Conservation (phyloP, 30 jellyfish, hydroid and myxozoan species). For the Aurelia aurita region DNA sequence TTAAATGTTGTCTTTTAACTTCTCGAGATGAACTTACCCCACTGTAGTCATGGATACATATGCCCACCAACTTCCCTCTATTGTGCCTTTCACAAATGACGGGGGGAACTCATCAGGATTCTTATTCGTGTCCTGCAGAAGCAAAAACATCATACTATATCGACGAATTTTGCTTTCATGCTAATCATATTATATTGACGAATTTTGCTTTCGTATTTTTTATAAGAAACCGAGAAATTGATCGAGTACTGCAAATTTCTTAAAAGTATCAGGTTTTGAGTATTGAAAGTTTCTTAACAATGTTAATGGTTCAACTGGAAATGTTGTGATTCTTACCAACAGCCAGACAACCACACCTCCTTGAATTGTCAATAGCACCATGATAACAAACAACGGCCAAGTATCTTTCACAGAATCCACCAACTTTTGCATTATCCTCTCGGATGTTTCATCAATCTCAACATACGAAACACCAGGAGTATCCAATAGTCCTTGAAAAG, state of each 20-base stretch:
- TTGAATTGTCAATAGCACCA: constrained; percentile 19
- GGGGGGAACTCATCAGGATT: constrained; percentile 44
- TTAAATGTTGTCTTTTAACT: too few species aligned
- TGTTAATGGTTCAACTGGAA: too few species aligned
- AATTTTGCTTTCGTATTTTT: too few species aligned
- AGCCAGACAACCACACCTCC: constrained; percentile 60
- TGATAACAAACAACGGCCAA: constrained; percentile 47
- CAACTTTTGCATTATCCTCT: background rate
- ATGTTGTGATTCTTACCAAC: constrained; percentile 1
- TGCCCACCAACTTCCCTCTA: constrained; percentile 60
- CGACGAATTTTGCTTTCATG: too few species aligned
- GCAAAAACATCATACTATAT: too few species aligned
- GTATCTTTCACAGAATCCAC: constrained; percentile 1
- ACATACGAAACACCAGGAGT: constrained; percentile 36
- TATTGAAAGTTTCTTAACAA: too few species aligned
- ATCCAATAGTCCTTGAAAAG: constrained; percentile 12
- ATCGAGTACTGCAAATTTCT: too few species aligned
- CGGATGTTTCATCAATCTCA: constrained; percentile 20
- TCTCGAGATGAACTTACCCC: constrained; percentile 3
- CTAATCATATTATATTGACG: too few species aligned
- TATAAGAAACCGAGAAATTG: too few species aligned
- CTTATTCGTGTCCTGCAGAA: constrained; percentile 8
- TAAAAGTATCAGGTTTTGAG: too few species aligned
- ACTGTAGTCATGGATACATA: constrained; percentile 41
- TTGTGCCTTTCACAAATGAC: background rate